phyloP scores from a whole-genome alignment of 2,113 vertebrate genomes.

The Pycnonotus jocosus region DNA sequence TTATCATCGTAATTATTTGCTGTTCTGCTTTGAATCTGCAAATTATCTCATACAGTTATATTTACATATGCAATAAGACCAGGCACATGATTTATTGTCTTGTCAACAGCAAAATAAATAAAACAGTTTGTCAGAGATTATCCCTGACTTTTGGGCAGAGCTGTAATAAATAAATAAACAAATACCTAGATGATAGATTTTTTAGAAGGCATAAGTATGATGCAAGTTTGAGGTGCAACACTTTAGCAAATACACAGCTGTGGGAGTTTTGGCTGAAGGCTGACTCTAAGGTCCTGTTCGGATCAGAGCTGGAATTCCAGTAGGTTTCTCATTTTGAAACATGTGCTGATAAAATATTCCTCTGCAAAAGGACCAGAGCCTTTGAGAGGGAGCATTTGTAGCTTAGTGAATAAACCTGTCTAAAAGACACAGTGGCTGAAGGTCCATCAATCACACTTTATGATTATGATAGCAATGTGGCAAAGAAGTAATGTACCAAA shows the following conservation, averaged over 20 bases:
- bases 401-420: conserved; percentile 24
- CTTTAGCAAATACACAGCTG: not conserved
- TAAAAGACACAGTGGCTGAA: not conserved
- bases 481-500: conserved; percentile 3
- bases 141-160: not conserved
- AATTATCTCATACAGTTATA: conserved; percentile 10
- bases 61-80: conserved; percentile 47
- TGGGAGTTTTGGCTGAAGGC: not conserved
- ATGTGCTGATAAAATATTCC: not conserved
- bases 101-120: conserved; percentile 10
- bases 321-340: not conserved
- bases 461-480: not conserved
- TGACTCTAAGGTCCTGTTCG: not conserved
- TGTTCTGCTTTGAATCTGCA: not conserved
- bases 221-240: not conserved
- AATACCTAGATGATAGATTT: not conserved
- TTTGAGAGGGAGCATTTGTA: not conserved
- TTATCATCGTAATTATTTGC: conserved; percentile 36
- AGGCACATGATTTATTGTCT: not conserved
- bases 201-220: not conserved
- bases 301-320: not conserved
- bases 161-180: not conserved
- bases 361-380: not conserved
- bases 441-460: conserved; percentile 23
- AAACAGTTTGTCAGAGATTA: not conserved